These are phyloP conservation scores for Glomeris marginata DNA, from an alignment of 2,888 invertebrate species.

Conservation along the genomic window DNA sequence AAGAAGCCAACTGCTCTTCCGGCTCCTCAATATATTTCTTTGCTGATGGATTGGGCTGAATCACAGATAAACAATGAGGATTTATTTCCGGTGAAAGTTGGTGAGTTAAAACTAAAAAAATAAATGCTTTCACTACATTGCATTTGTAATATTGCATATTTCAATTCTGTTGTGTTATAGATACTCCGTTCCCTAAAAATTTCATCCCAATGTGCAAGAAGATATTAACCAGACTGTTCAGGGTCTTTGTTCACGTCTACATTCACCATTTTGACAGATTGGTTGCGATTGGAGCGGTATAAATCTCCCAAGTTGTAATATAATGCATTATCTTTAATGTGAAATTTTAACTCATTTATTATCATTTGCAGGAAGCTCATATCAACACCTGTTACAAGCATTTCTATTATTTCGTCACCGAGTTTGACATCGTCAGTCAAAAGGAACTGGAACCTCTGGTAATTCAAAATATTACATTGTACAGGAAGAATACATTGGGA, in stretches of 20 bases:
- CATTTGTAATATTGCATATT: neutral
- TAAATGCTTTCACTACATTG: no score
- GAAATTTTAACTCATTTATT: slow-evolving; percentile 3
- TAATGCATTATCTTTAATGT: neutral
- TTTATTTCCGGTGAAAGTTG: slow-evolving; percentile 65
- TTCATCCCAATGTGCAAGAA: slow-evolving; percentile 65
- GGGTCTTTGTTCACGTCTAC: slow-evolving; percentile 86
- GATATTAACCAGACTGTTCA: slow-evolving; percentile 69
- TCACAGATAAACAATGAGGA: slow-evolving; percentile 74
- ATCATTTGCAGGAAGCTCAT: slow-evolving; percentile 58
- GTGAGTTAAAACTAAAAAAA: no score
- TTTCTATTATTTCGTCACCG: slow-evolving; percentile 79
- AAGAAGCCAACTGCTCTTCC: slow-evolving; percentile 62
- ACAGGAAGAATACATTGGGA: neutral
- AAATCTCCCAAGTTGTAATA: neutral
- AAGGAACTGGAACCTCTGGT: slow-evolving; percentile 71
- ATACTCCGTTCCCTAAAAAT: slow-evolving; percentile 72
- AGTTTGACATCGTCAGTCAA: slow-evolving; percentile 63
- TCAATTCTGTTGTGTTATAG: slow-evolving; percentile 32
- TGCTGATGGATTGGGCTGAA: slow-evolving; percentile 86
- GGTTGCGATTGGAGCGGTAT: slow-evolving; percentile 70
- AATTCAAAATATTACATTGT: slow-evolving; percentile 12
- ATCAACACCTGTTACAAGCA: slow-evolving; percentile 90
- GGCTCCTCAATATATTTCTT: slow-evolving; percentile 64
- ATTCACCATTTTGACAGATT: slow-evolving; percentile 87